phyloP scores from a whole-genome alignment of 2,888 invertebrate species.

The Diachrysia chrysitis region DNA sequence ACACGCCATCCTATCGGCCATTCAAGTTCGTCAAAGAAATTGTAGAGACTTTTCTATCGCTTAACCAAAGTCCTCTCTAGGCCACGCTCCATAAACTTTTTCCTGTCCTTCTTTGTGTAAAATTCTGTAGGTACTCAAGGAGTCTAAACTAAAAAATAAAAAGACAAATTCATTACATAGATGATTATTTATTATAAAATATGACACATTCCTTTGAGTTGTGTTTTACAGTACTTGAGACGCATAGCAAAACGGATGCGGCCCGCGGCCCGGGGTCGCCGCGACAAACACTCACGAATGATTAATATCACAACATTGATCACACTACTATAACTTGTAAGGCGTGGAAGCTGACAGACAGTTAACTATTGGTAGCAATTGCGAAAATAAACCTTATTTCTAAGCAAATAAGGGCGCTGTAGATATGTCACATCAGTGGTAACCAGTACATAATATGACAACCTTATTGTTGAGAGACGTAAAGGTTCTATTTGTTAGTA shows the following conservation, averaged over 20 bases:
- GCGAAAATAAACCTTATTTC: neutral
- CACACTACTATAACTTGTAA: slow-evolving; percentile 64
- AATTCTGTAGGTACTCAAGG: neutral
- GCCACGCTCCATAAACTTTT: too few species aligned
- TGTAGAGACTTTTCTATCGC: too few species aligned
- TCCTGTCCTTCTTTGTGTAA: too few species aligned
- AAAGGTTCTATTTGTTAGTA: too few species aligned
- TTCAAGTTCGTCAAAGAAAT: too few species aligned
- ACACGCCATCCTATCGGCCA: too few species aligned
- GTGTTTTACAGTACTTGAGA: slow-evolving; percentile 87
- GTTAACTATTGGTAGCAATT: too few species aligned
- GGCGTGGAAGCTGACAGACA: slow-evolving; percentile 16
- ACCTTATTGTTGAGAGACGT: too few species aligned
- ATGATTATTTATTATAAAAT: slow-evolving; percentile 90
- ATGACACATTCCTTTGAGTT: slow-evolving; percentile 89
- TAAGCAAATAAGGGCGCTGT: too few species aligned
- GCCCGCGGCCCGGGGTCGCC: slow-evolving; percentile 66
- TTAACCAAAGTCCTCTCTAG: too few species aligned
- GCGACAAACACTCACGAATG: slow-evolving; percentile 43
- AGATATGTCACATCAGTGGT: too few species aligned
- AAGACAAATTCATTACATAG: slow-evolving; percentile 82
- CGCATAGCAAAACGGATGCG: slow-evolving; percentile 84
- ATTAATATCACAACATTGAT: slow-evolving; percentile 77
- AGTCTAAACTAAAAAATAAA: slow-evolving; percentile 58
- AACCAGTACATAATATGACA: too few species aligned